Base-by-base conservation (phyloP, 2,888 invertebrate species). In the Coremacera marginata region DNA sequence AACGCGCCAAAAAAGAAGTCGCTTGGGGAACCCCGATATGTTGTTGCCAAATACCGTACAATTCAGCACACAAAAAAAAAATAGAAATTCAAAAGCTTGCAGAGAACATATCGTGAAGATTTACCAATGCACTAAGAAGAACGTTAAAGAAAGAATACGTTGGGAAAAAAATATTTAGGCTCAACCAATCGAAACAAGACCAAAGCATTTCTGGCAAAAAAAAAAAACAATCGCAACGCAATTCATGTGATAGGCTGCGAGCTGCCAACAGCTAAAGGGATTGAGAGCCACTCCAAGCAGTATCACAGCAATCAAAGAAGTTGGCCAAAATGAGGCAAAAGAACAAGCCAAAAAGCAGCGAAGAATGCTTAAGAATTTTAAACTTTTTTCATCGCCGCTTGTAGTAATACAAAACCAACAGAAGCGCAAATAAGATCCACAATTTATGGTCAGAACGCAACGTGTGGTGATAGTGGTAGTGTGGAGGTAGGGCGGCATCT, bases 171-270 rank as follows among this genome's bases (percentile, higher is more conserved):
- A 55, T n/a, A 16, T n/a, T 37, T 7, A 5, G 34, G 55, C 34
- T 22, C 71, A 57, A 16, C 71, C 57, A 57, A 57, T 71, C 57
- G 55, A 60, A 71, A 57, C 71, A 57, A 71, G 57, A 68, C 49
- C 49, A 51, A 22, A 34, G 34, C 65, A 31, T 34, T 34, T 7
- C 65, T 34, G 34, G 31, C 49, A 16, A 68, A 68, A 31, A 70
- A 19, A 55, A 34, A 37, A 55, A n/a, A 19, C 19, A 55, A 52
- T 19, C 65, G n/a, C 34, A 31, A 3, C 19, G 44, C 67, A 19
- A 19, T 19, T n/a, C 55, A 27, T n/a, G 5, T 16, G 5, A 34
- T 70, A 51, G 25, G 60, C 71, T 19, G 16, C 9, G 31, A 51
- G 55, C 31, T 31, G 31, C 16, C 27, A 9, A 22, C 52, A 27